Evolutionary conservation across 2,113 vertebrate species (phyloP).

Genomic region (human): DNA sequence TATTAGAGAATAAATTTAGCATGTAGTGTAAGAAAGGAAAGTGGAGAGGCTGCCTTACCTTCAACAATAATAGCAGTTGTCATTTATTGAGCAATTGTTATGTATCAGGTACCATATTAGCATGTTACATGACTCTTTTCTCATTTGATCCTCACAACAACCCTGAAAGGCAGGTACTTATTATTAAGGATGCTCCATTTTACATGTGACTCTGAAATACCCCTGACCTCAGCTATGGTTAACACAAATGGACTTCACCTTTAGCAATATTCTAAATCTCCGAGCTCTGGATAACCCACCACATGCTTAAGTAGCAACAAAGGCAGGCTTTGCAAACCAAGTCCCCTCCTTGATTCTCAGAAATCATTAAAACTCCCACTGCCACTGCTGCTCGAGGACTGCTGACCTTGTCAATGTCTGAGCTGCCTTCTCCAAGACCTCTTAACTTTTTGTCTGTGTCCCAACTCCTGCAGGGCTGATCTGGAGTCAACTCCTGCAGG

Average conservation of each 20-base stretch:
- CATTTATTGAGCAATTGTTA: not conserved
- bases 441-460: not conserved
- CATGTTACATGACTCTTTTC: not conserved
- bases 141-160: constrained; percentile 22
- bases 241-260: not conserved
- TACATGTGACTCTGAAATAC: not conserved
- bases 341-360: not conserved
- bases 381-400: not conserved
- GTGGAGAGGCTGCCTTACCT: not conserved
- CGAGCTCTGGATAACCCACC: not conserved
- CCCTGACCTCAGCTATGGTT: not conserved
- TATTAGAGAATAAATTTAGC: constrained; percentile 29
- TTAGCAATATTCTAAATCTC: not conserved
- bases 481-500: too few species aligned
- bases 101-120: not conserved
- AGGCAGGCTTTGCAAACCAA: not conserved
- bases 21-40: not conserved
- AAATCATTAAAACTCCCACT: not conserved
- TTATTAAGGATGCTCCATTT: not conserved
- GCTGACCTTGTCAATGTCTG: not conserved
- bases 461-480: too few species aligned
- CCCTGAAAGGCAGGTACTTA: not conserved
- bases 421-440: not conserved
- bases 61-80: not conserved
- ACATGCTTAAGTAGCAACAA: not conserved